phyloP scores from a whole-genome alignment of 2,888 invertebrate species.

The Synanthedon vespiformis region DNA sequence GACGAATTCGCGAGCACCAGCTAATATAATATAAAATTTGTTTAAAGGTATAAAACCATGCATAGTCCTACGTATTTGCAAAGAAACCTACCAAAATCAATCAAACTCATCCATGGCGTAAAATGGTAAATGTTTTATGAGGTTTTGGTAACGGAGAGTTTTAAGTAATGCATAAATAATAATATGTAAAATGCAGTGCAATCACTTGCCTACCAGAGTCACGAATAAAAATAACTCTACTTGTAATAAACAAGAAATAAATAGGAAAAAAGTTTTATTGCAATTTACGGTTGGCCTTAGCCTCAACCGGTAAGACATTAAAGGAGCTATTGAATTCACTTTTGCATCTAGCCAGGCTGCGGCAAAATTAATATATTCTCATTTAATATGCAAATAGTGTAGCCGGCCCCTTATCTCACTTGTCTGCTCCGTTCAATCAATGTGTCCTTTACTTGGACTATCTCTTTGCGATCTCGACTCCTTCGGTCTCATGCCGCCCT shows the following conservation, averaged over 20 bases:
- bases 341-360: conserved; percentile 18
- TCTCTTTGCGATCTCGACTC: conserved; percentile 45
- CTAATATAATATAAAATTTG: too few relatives aligned
- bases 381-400: conserved; percentile 65
- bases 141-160: too few relatives aligned
- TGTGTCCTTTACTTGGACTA: conserved; percentile 57
- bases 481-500: conserved; percentile 42
- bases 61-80: too few relatives aligned
- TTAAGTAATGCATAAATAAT: too few relatives aligned
- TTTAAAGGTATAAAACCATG: too few relatives aligned
- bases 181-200: too few relatives aligned
- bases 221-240: neutral
- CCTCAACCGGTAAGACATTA: neutral
- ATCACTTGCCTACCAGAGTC: too few relatives aligned
- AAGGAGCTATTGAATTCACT: neutral
- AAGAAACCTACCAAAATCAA: too few relatives aligned
- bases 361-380: conserved; percentile 61
- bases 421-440: conserved; percentile 67
- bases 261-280: conserved; percentile 1
- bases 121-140: too few relatives aligned
- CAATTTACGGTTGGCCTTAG: conserved; percentile 1
- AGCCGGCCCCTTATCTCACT: conserved; percentile 45
- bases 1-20: too few relatives aligned
- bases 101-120: too few relatives aligned
- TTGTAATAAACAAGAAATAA: neutral